Percentiles rank a stretch among this genome's conserved stretches.
Evolutionary conservation across 2,888 invertebrate genomes (phyloP).

Genomic region (Drosophila putrida): DNA sequence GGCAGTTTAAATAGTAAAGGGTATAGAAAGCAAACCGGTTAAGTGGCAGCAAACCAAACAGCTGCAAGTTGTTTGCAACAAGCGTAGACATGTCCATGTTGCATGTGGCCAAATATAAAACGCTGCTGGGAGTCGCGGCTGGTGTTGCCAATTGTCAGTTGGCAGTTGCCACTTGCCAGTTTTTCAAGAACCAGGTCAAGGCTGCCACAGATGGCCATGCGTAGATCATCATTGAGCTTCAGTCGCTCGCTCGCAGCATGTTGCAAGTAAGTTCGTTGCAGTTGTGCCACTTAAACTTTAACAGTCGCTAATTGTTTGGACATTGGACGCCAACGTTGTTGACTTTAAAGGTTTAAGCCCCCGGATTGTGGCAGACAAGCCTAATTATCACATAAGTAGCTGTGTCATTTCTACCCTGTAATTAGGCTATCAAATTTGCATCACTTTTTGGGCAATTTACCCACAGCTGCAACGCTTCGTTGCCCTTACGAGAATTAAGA

Average conservation of each 20-base stretch:
- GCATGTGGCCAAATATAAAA: constrained; percentile 52
- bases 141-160: constrained; percentile 47
- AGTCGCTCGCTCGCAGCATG: constrained; percentile 41
- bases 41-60: constrained; percentile 46
- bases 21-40: constrained; percentile 44
- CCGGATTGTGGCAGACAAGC: background rate
- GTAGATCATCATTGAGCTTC: constrained; percentile 62
- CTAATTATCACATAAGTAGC: constrained; percentile 46
- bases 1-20: background rate
- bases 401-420: constrained; percentile 44
- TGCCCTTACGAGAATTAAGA: constrained; percentile 31
- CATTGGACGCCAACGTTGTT: constrained; percentile 2
- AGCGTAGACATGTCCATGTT: constrained; percentile 51
- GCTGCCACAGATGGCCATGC: constrained; percentile 59
- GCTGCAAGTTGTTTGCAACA: constrained; percentile 52
- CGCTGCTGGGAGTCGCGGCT: constrained; percentile 29
- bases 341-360: constrained; percentile 17
- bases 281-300: constrained; percentile 23
- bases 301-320: constrained; percentile 23
- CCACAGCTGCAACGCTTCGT: constrained; percentile 62
- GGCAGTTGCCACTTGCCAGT: constrained; percentile 14
- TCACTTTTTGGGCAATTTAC: constrained; percentile 58
- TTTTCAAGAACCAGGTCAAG: constrained; percentile 73
- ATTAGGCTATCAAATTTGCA: constrained; percentile 62
- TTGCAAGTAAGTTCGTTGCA: constrained; percentile 35